Evolutionary conservation across 2,888 invertebrate genomes (phyloP), one percentile per base, ranked within the genome.

Genomic region (Caenorhabditis wallacei): DNA sequence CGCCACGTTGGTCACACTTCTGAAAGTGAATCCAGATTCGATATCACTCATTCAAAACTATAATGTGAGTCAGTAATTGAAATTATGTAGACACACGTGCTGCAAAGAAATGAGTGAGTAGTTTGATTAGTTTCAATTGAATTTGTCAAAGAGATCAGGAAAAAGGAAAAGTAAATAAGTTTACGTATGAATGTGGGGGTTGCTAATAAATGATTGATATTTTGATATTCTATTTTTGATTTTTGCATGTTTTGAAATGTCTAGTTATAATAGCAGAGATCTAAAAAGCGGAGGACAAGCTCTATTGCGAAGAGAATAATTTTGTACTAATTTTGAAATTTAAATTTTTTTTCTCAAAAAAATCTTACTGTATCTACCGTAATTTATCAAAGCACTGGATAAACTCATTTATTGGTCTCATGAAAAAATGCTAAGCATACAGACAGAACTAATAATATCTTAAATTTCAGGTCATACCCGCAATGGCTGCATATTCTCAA

Each of bases 391-490:
- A n/a, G n/a, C n/a, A n/a, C n/a, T n/a, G n/a, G n/a, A n/a, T n/a
- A n/a, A n/a, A n/a, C n/a, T n/a, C n/a, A n/a, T n/a, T n/a, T n/a
- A n/a, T n/a, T n/a, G n/a, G n/a, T n/a, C n/a, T n/a, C n/a, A n/a
- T n/a, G n/a, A n/a, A n/a, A n/a, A n/a, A n/a, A n/a, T n/a, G n/a
- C n/a, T n/a, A n/a, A n/a, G n/a, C n/a, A n/a, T n/a, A n/a, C n/a
- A n/a, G n/a, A n/a, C n/a, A n/a, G n/a, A n/a, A n/a, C 30, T 5
- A 11, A 64, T 24, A 46, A 10, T 16, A 4, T 35, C 1, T 22
- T 20, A 20, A 5, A 13, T 69, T 78, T 11, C 68, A 78, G 76
- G 69, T 78, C 10, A 59, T 78, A 5, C 61, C 76, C 3, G 76
- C 61, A 0, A 46, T 78, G 53, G 61, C 59, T 20, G 57, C 71